Conservation (phyloP, 2,797 vertebrate species). For the Spondyliosoma cantharus region DNA sequence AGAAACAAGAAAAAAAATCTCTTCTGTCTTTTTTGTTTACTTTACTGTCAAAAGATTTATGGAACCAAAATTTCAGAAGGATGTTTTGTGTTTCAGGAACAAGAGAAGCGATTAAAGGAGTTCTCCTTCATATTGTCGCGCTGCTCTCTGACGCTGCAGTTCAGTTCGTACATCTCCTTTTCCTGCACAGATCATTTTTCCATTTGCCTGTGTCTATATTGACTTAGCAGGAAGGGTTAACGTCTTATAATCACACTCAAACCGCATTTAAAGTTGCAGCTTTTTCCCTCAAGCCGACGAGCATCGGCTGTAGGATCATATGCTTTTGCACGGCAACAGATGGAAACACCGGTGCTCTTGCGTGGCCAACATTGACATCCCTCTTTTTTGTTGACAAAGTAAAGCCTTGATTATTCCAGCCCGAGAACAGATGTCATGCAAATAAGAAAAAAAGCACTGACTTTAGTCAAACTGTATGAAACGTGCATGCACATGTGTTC, state of each 20-base stretch:
- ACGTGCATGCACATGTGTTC: constrained; percentile 26
- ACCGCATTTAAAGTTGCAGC: constrained; percentile 43
- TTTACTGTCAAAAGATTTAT: constrained; percentile 49
- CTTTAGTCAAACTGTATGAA: constrained; percentile 17
- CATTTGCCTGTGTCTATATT: constrained; percentile 50
- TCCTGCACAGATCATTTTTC: constrained; percentile 41
- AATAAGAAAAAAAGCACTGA: background rate
- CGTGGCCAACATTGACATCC: background rate
- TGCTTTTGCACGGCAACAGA: background rate
- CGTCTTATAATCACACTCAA: constrained; percentile 46
- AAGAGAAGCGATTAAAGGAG: constrained; percentile 50
- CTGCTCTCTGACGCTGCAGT: constrained; percentile 50
- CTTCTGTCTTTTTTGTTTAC: constrained; percentile 56
- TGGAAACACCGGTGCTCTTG: constrained; percentile 7
- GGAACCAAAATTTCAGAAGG: constrained; percentile 66
- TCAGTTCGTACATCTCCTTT: constrained; percentile 39
- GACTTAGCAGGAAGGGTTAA: constrained; percentile 40
- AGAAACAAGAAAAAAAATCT: constrained; percentile 46
- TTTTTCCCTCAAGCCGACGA: constrained; percentile 30
- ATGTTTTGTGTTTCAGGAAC: constrained; percentile 67
- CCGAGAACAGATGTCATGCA: constrained; percentile 23
- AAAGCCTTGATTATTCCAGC: constrained; percentile 48
- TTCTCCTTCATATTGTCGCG: constrained; percentile 56
- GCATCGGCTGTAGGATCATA: constrained; percentile 15
- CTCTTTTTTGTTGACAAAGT: constrained; percentile 1